Base-by-base conservation (phyloP, 1,140 invertebrate genomes). In the Vanessa atalanta region DNA sequence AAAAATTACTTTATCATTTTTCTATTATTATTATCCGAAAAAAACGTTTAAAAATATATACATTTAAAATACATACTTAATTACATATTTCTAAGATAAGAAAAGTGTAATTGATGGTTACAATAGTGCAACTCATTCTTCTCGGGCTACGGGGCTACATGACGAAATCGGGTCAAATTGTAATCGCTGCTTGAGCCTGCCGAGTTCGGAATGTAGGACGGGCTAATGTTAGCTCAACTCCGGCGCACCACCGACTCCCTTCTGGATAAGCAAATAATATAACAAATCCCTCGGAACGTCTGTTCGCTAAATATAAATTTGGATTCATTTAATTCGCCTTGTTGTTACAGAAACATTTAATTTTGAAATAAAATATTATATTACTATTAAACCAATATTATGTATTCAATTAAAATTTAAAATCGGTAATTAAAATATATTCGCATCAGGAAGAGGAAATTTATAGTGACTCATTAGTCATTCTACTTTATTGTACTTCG, bases 221-320 rank as follows among this genome's bases (percentile, higher is more conserved):
- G 77, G 87, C 88, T 92, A 91, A 92, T 88, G 85, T 90, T 90
- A 90, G 90, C 85, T 53, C 80, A 68, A 77, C 81, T 75, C 66
- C 70, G 79, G 73, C 81, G 78, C 83, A 87, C 73, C 79, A 80
- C 76, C 73, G 78, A 76, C 79, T 83, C 79, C 81, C 80, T 79
- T 85, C 79, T 80, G 78, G 75, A 83, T 82, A 83, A 83, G 72
- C 79, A 85, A 86, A 80, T 76, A 72, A 76, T 72, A 50, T 48
- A 53, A 26, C 48, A 23, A 47, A 47, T 23, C 47, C 23, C 43
- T 8, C 68, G 47, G 51, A 50, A 9, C 23, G 63, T 37, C 53
- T 66, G 37, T 12, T 16, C 37, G 53, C 65, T 75, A 75, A 71
- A 73, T 67, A 63, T 72, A 76, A 31, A 47, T 68, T 71, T 60